These are phyloP conservation scores for Spodoptera littoralis DNA, from an alignment of 2,888 invertebrate genomes.

Conservation along the genomic window DNA sequence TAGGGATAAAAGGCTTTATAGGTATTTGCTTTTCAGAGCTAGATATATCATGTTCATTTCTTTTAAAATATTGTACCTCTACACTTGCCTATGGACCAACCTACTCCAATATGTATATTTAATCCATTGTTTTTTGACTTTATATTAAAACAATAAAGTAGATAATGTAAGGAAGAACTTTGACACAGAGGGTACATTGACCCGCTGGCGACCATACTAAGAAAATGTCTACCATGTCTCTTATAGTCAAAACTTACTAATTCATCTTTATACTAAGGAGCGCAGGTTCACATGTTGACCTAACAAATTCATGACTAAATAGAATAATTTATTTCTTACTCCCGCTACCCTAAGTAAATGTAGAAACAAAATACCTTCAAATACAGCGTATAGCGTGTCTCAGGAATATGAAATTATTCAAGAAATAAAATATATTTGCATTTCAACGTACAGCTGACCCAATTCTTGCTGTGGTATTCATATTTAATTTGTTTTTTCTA, in stretches of 20 bases:
- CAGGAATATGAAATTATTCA: slow-evolving; percentile 34
- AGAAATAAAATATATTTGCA: slow-evolving; percentile 46
- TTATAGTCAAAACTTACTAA: not conserved
- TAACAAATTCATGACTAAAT: slow-evolving; percentile 1
- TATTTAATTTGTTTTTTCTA: slow-evolving; percentile 21
- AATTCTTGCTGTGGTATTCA: slow-evolving; percentile 33
- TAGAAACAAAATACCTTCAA: slow-evolving; percentile 20
- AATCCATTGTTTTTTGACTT: too few relatives aligned
- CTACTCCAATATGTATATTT: too few relatives aligned
- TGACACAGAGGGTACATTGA: too few relatives aligned
- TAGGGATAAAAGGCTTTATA: too few relatives aligned
- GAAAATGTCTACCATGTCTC: too few relatives aligned
- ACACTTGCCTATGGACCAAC: too few relatives aligned
- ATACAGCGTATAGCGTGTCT: slow-evolving; percentile 41
- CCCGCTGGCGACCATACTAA: too few relatives aligned
- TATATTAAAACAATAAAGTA: too few relatives aligned
- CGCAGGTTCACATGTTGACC: not conserved
- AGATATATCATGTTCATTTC: too few relatives aligned
- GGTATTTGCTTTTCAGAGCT: too few relatives aligned
- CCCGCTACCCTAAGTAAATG: slow-evolving; percentile 15
- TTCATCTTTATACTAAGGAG: not conserved
- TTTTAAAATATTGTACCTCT: too few relatives aligned
- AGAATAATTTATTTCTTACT: slow-evolving; percentile 27
- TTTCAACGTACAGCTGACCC: slow-evolving; percentile 43
- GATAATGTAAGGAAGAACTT: too few relatives aligned